Percentiles rank a stretch among this genome's conserved stretches.
Conservation (phyloP, 2,113 vertebrate genomes). For the Ictalurus punctatus region DNA sequence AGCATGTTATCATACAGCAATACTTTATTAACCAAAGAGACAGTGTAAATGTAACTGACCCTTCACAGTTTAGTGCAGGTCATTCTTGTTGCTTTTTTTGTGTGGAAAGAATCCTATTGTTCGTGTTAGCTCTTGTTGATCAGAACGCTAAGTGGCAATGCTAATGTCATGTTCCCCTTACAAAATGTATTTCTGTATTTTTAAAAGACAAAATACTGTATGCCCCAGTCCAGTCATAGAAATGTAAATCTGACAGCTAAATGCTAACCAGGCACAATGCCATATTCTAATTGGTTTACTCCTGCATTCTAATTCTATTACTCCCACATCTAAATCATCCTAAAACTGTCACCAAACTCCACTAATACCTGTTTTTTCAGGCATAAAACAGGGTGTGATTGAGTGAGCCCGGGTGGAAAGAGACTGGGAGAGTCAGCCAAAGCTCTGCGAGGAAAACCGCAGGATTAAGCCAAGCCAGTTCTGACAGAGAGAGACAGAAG, state of each 20-base stretch:
- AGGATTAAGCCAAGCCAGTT: conserved; percentile 39
- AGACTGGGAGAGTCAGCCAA: conserved; percentile 21
- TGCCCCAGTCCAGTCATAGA: not conserved
- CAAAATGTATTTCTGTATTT: not conserved
- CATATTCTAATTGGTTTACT: not conserved
- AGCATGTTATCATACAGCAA: not conserved
- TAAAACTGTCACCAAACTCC: conserved; percentile 28
- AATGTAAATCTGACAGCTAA: conserved; percentile 12
- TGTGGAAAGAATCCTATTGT: not conserved
- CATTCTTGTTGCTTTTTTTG: not conserved
- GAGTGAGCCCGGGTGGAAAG: conserved; percentile 20
- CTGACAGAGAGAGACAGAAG: conserved; percentile 41
- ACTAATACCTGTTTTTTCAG: conserved; percentile 29
- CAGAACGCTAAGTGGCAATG: not conserved
- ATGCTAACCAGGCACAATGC: conserved; percentile 15
- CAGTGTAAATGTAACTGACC: not conserved
- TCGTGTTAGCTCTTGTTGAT: not conserved
- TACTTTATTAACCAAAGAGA: not conserved
- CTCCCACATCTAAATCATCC: conserved; percentile 32
- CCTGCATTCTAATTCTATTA: not conserved
- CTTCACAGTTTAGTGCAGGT: not conserved
- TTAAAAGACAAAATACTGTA: not conserved
- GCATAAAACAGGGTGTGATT: conserved; percentile 12
- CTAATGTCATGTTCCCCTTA: not conserved
- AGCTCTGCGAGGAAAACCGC: conserved; percentile 29